Percentiles rank a stretch among this genome's conserved stretches.
Evolutionary conservation across 2,113 vertebrate genomes (phyloP).

Genomic region (Psophia crepitans): DNA sequence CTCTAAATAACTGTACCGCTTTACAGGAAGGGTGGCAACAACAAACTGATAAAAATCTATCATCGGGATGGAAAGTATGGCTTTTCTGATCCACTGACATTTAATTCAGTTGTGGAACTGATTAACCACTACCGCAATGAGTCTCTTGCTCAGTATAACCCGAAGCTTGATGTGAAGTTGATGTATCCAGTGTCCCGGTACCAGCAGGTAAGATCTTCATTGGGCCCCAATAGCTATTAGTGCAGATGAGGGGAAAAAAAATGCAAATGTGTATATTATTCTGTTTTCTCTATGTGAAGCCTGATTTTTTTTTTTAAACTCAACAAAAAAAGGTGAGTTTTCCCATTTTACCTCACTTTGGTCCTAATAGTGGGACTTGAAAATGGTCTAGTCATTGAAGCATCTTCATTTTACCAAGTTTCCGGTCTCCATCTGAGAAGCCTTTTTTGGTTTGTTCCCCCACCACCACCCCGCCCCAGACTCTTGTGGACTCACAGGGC

Average conservation of each 20-base stretch:
- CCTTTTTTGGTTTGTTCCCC: not conserved
- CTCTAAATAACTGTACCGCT: conserved; percentile 7
- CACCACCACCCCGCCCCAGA: no score
- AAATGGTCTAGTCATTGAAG: not conserved
- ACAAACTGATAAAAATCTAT: conserved; percentile 96
- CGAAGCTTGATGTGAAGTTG: conserved; percentile 91
- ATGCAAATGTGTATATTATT: not conserved
- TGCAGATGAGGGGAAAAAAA: not conserved
- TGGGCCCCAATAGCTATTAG: not conserved
- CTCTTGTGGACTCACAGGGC: no score
- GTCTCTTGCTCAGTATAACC: conserved; percentile 94
- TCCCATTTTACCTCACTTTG: not conserved
- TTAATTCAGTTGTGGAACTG: conserved; percentile 92
- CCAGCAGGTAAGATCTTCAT: conserved; percentile 81
- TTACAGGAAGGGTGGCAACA: conserved; percentile 94
- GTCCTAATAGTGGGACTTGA: not conserved
- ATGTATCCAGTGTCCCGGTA: conserved; percentile 89
- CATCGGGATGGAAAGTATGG: conserved; percentile 92
- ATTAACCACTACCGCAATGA: conserved; percentile 94
- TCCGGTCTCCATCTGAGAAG: not conserved
- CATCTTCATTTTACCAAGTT: not conserved
- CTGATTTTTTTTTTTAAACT: not conserved
- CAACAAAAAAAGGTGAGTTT: not conserved
- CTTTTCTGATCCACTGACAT: conserved; percentile 94
- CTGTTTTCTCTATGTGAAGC: not conserved